Evolutionary conservation across 2,113 vertebrate genomes (phyloP).

Genomic region (Phycodurus eques): DNA sequence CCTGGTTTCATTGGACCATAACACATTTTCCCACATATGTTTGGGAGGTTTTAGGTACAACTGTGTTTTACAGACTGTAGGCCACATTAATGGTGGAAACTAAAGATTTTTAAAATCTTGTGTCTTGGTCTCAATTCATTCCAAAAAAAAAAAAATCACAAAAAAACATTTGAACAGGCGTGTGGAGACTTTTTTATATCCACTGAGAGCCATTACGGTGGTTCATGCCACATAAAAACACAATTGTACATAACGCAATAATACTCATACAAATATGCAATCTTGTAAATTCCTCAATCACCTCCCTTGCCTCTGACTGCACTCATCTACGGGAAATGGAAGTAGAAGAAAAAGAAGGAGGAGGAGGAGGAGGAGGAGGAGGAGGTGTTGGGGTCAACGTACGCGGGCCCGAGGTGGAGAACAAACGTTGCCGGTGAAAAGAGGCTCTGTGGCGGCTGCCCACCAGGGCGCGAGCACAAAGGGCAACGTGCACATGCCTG

Average conservation of each 20-base stretch:
- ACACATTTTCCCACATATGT: too few relatives aligned
- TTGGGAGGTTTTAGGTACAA: too few relatives aligned
- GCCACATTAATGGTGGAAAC: too few relatives aligned
- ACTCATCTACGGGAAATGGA: neutral
- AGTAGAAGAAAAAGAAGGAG: neutral
- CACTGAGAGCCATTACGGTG: neutral
- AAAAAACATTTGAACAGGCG: too few relatives aligned
- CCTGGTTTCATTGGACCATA: too few relatives aligned
- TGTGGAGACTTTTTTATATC: neutral
- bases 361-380: neutral
- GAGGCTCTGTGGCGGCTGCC: conserved; percentile 50
- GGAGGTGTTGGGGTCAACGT: conserved; percentile 13
- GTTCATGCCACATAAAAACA: too few relatives aligned
- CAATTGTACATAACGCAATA: neutral
- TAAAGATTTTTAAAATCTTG: too few relatives aligned
- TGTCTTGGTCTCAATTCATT: too few relatives aligned
- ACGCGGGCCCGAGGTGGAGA: conserved; percentile 1
- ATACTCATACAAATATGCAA: neutral
- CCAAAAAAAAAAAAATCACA: too few relatives aligned
- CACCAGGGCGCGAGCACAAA: conserved; percentile 55
- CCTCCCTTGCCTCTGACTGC: neutral
- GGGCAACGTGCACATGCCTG: conserved; percentile 34
- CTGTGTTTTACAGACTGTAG: too few relatives aligned
- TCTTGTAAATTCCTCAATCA: neutral
- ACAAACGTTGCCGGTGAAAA: conserved; percentile 44